These are phyloP conservation scores for Synanthedon vespiformis DNA, from an alignment of 2,888 invertebrate species.

Conservation along the genomic window DNA sequence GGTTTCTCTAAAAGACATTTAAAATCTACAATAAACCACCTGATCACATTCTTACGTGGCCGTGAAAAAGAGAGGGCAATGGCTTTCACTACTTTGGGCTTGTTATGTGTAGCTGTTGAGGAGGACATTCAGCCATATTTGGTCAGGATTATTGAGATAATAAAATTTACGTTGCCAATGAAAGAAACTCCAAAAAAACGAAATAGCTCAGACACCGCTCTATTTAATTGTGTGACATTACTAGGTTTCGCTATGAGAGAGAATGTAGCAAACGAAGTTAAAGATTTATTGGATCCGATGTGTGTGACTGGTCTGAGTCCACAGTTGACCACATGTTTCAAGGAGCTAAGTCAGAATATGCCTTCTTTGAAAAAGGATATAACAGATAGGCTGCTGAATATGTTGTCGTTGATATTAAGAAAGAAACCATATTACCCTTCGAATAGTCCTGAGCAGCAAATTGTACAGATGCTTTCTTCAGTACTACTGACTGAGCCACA, in stretches of 20 bases:
- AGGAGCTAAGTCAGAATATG: conserved; percentile 90
- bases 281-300: conserved; percentile 90
- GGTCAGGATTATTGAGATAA: conserved; percentile 85
- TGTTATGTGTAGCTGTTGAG: conserved; percentile 90
- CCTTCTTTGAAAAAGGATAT: conserved; percentile 91
- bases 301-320: conserved; percentile 90
- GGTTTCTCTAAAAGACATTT: conserved; percentile 83
- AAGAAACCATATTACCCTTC: conserved; percentile 82
- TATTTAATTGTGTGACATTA: conserved; percentile 95
- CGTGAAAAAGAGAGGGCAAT: conserved; percentile 87
- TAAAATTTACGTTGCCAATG: conserved; percentile 80
- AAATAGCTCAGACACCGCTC: conserved; percentile 81
- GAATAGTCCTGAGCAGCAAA: conserved; percentile 63
- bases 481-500: conserved; percentile 66
- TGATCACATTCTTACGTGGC: conserved; percentile 81
- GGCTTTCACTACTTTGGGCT: conserved; percentile 92
- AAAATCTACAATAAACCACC: conserved; percentile 80
- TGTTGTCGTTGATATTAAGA: conserved; percentile 90
- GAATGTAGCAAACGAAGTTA: conserved; percentile 81
- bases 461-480: conserved; percentile 47
- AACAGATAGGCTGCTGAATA: conserved; percentile 90
- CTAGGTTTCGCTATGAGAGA: conserved; percentile 89
- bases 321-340: conserved; percentile 89
- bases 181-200: conserved; percentile 84
- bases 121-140: conserved; percentile 83